Base-by-base conservation (phyloP, 2,797 vertebrate genomes). In the Danio albolineatus region DNA sequence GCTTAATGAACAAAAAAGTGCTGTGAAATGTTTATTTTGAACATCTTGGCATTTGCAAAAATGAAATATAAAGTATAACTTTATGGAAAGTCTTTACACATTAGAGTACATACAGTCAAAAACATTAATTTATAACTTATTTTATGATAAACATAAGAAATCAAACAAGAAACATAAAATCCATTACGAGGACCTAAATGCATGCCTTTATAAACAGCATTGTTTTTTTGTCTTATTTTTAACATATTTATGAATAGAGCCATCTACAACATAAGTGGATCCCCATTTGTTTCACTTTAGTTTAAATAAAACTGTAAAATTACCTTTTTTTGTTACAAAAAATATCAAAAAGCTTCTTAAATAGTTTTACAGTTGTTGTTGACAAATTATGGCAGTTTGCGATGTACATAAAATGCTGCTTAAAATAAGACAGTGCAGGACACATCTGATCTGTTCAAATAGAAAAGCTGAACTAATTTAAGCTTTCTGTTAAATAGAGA, bases 141-240 rank as follows among this genome's bases (percentile, higher is more conserved):
- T 6, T 64, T 53, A 39, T 28, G 6, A 44, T 44, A 39, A 4
- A 64, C 4, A 21, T 2, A 12, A 28, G 53, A 36, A 69, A 17
- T 51, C 12, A 17, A n/a, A 79, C 65, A 53, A 59, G 5, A 76
- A 76, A 28, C 28, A n/a, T n/a, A 65, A 5, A 53, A 28, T 64
- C 1, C 59, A 82, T 28, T 80, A 65, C 49, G 72, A 41, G 12
- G 9, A 49, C 5, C 65, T 76, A 13, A 49, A 81, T 57, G 59
- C 73, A 76, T 54, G 59, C 73, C 71, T 82, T 82, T 82, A 77
- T 65, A 72, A 82, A 82, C 49, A 77, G 51, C 38, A 28, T 69
- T 7, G n/a, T 41, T 54, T 43, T 53, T n/a, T 28, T 28, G 28
- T 28, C 1, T 1, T 41, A 59, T 38, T 19, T 59, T 62, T 56